Conservation (phyloP, 2,888 invertebrate genomes). For the Morinoia aosen region DNA sequence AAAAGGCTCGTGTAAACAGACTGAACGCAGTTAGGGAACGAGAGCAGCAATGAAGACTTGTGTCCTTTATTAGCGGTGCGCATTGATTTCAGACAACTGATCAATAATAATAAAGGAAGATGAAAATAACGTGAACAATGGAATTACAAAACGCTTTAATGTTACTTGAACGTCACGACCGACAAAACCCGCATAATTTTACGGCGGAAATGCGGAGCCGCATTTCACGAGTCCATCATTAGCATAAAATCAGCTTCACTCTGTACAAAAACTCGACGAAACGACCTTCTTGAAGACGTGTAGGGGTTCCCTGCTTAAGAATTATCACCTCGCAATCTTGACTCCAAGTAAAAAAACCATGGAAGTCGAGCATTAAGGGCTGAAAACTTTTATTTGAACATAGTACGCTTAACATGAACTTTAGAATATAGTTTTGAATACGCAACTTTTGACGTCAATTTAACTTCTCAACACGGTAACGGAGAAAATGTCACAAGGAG, state of each 20-base stretch:
- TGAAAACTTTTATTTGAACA: background rate
- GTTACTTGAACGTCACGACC: background rate
- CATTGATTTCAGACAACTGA: background rate
- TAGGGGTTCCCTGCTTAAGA: background rate
- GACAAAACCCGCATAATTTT: background rate
- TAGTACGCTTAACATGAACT: background rate
- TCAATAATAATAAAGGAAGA: background rate
- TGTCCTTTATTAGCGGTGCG: background rate
- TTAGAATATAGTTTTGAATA: conserved; percentile 36
- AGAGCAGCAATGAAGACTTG: background rate
- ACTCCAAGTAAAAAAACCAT: background rate
- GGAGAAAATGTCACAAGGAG: conserved; percentile 26
- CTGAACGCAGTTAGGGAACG: background rate
- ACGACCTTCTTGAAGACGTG: background rate
- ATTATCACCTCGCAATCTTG: background rate
- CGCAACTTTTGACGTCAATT: conserved; percentile 46
- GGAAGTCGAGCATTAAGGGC: conserved; percentile 27
- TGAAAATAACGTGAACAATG: background rate
- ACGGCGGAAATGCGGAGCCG: background rate
- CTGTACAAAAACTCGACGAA: background rate
- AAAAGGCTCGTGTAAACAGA: background rate
- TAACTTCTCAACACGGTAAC: conserved; percentile 44
- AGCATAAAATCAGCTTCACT: background rate
- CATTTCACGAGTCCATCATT: background rate
- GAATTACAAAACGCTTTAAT: background rate